Percentiles rank a stretch among this genome's conserved stretches.
Conservation (phyloP, 92 coral and sea anemone species). For the Paramuricea clavata region DNA sequence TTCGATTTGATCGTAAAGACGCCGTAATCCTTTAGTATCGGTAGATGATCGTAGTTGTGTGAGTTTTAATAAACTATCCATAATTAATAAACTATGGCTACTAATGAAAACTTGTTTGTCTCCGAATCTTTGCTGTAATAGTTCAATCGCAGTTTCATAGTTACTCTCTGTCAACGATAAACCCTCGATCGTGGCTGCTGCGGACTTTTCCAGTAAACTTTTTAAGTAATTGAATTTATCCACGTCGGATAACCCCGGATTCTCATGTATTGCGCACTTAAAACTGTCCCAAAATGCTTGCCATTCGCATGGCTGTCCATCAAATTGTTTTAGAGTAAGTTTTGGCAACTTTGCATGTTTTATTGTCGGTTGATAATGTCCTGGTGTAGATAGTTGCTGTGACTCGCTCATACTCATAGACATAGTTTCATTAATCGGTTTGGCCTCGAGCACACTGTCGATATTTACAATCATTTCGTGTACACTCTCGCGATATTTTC, state of each 20-base stretch:
- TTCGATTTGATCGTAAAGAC: constrained; percentile 65
- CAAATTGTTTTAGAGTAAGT: constrained; percentile 50
- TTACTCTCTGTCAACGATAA: constrained; percentile 60
- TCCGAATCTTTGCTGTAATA: constrained; percentile 54
- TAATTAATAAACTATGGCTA: too few relatives aligned
- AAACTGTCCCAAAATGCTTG: constrained; percentile 69
- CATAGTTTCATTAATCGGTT: too few relatives aligned
- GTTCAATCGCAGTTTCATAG: constrained; percentile 59
- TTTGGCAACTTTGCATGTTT: constrained; percentile 21
- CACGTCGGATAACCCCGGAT: constrained; percentile 42
- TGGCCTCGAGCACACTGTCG: too few relatives aligned
- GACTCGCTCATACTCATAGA: too few relatives aligned
- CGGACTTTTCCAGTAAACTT: constrained; percentile 53
- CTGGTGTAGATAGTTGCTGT: neutral
- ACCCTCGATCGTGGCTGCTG: constrained; percentile 58
- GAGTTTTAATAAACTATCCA: constrained; percentile 67
- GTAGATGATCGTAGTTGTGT: constrained; percentile 24
- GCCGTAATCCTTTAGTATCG: constrained; percentile 40
- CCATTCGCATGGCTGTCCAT: constrained; percentile 65
- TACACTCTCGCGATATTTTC: too few relatives aligned
- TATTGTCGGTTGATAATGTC: neutral
- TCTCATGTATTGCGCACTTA: constrained; percentile 67
- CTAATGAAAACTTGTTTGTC: constrained; percentile 69
- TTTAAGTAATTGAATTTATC: constrained; percentile 73
- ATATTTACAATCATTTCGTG: too few relatives aligned